These are phyloP conservation scores for Oscheius sp. DNA, from an alignment of 1,140 invertebrate species.

Conservation along the genomic window DNA sequence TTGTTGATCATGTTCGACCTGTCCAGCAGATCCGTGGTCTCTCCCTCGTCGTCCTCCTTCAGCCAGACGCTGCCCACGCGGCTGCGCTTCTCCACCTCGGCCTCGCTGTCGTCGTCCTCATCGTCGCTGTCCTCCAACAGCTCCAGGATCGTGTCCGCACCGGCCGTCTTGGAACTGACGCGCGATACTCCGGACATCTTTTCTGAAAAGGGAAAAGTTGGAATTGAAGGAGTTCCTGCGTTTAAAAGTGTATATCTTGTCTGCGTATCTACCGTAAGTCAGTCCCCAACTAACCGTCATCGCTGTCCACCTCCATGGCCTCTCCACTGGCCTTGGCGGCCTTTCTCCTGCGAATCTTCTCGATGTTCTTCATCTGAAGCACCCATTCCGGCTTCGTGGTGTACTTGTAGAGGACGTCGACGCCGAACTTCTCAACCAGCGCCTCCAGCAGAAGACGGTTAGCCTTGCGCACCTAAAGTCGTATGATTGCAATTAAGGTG, in stretches of 20 bases:
- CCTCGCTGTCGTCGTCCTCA: constrained; percentile 34
- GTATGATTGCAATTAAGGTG: neutral
- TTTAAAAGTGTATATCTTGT: neutral
- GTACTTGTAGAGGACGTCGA: constrained; percentile 30
- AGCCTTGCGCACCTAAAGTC: constrained; percentile 29
- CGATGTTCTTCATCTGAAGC: constrained; percentile 41
- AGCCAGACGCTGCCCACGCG: constrained; percentile 36
- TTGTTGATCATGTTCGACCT: constrained; percentile 35
- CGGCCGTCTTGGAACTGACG: constrained; percentile 34
- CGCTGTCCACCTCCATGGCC: constrained; percentile 24
- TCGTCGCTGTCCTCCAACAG: constrained; percentile 42
- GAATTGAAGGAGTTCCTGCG: too few species aligned
- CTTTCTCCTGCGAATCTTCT: constrained; percentile 33
- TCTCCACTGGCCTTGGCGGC: constrained; percentile 21
- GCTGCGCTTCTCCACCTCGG: constrained; percentile 16
- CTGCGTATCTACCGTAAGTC: too few species aligned
- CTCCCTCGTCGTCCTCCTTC: constrained; percentile 39
- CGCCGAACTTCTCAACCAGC: constrained; percentile 39
- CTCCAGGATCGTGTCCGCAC: constrained; percentile 42
- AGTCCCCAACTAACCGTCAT: too few species aligned
- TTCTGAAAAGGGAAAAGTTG: neutral
- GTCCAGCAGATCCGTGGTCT: constrained; percentile 41
- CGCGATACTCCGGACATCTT: constrained; percentile 9
- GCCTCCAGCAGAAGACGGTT: constrained; percentile 41
- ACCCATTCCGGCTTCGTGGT: constrained; percentile 40